phyloP scores from a whole-genome alignment of 2,888 invertebrate species.

The Hirtodrosophila trivittata region DNA sequence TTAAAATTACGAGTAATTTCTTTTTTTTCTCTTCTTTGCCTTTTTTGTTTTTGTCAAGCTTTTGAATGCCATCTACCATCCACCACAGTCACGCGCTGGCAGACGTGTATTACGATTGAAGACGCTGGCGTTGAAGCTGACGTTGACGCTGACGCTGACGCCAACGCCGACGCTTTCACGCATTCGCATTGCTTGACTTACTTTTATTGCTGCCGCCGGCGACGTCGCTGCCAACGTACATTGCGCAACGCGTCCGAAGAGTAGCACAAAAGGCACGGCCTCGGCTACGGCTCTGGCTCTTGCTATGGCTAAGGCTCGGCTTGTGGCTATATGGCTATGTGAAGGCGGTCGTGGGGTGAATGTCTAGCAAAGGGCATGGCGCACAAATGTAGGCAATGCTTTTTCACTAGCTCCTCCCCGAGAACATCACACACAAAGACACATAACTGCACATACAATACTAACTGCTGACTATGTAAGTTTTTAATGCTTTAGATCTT shows the following conservation, averaged over 20 bases:
- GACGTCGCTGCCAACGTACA: conserved; percentile 59
- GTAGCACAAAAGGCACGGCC: conserved; percentile 41
- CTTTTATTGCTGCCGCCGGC: conserved; percentile 60
- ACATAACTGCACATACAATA: conserved; percentile 11
- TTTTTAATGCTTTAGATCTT: conserved; percentile 5
- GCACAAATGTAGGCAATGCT: conserved; percentile 73
- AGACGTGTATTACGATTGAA: neutral
- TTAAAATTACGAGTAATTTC: neutral
- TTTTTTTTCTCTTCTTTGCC: neutral
- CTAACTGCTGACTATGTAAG: conserved; percentile 8
- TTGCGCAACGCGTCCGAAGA: conserved; percentile 67
- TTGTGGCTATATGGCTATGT: conserved; percentile 34
- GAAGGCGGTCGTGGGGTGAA: conserved; percentile 17
- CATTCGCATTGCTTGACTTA: conserved; percentile 66
- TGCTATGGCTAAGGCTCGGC: conserved; percentile 16
- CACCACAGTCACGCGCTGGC: neutral
- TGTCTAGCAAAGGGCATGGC: conserved; percentile 50
- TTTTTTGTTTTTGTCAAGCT: neutral
- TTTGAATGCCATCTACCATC: too few species aligned
- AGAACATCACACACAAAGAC: conserved; percentile 10
- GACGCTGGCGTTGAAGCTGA: conserved; percentile 1
- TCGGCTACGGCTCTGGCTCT: conserved; percentile 31
- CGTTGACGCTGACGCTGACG: conserved; percentile 2
- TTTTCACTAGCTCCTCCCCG: conserved; percentile 2
- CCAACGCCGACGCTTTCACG: conserved; percentile 39